Evolutionary conservation across 1,140 invertebrate species (phyloP), one percentile per base, ranked within the genome.

Genomic region (Lamellibrachia luymesi): DNA sequence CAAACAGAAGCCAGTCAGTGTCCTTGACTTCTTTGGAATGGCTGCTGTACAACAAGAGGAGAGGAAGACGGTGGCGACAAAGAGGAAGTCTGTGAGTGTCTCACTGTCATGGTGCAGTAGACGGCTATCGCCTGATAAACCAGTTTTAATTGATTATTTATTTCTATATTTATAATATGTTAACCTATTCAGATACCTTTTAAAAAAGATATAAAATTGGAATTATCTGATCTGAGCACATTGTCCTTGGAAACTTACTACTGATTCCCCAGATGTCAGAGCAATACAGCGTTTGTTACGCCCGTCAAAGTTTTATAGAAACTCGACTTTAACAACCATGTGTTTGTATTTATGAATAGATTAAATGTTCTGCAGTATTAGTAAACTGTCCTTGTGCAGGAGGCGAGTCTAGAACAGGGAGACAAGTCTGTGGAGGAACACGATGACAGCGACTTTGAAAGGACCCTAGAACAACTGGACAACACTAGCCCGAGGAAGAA

Each of bases 371-470:
- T 56, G 52, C 52, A 56, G 13, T 80, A 80, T 4, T 13, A 80
- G 64, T 22, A 2, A 80, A 80, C 17, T 80, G 64, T 80, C 64
- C 13, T 6, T 22, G 64, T 80, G 64, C 64, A 80, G 64, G 64
- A 80, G 13, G 17, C 13, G 64, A 80, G 64, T 80, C 6, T 17
- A 80, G n/a, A 50, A 38, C 52, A 89, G 92, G 8, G 22, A 51
- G 56, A 92, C 52, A 92, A 93, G 93, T 94, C 94, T 93, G 91
- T 94, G 2, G 97, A 97, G 93, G 96, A 97, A 92, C 97, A 97
- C 95, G 96, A 97, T 93, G 97, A 98, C 96, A 97, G 97, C 92
- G 97, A 97, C 94, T 98, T 98, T 96, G 97, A 97, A 94, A 97
- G 97, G 94, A 97, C 97, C 50, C 95, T 98, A 25, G 94, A 97